Base-by-base conservation (phyloP, 53 echinoderm and acorn worm species). In the Echinometra lucunter region DNA sequence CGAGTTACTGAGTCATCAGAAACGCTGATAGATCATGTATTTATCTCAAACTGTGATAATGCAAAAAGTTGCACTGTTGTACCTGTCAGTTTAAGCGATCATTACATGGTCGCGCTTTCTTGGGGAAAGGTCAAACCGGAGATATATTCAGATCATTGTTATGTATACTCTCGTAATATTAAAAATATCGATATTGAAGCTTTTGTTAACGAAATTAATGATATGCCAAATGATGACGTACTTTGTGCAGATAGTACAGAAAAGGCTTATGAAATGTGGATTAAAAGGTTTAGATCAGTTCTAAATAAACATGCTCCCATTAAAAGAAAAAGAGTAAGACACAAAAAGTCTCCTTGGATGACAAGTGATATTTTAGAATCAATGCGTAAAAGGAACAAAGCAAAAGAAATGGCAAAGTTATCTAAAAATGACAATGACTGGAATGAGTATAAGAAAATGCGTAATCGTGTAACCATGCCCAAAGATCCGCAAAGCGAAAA, bases 271-370 rank as follows among this genome's bases (percentile, higher is more conserved):
- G n/a, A n/a, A n/a, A n/a, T n/a, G n/a, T n/a, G n/a, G n/a, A n/a
- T n/a, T n/a, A n/a, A n/a, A n/a, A n/a, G n/a, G n/a, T n/a, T n/a
- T n/a, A n/a, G n/a, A n/a, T n/a, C n/a, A n/a, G n/a, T n/a, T n/a
- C n/a, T n/a, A n/a, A n/a, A n/a, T n/a, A n/a, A n/a, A n/a, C n/a
- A n/a, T n/a, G n/a, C n/a, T n/a, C n/a, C n/a, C n/a, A n/a, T n/a
- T n/a, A n/a, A n/a, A n/a, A n/a, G 70, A 70, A 70, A 70, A 34
- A 70, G 70, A 70, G 70, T 70, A 32, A 70, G 70, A 70, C 70
- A 12, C 34, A 32, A 70, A 70, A 70, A 70, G 70, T 70, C 70
- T 5, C 70, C 70, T 28, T 70, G 70, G 30, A 70, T 70, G 70
- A 70, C 70, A 34, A 70, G 12, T 70, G 30, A 70, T 28, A 70